phyloP scores from a whole-genome alignment of 1,140 invertebrate species.

The Plodia interpunctella region DNA sequence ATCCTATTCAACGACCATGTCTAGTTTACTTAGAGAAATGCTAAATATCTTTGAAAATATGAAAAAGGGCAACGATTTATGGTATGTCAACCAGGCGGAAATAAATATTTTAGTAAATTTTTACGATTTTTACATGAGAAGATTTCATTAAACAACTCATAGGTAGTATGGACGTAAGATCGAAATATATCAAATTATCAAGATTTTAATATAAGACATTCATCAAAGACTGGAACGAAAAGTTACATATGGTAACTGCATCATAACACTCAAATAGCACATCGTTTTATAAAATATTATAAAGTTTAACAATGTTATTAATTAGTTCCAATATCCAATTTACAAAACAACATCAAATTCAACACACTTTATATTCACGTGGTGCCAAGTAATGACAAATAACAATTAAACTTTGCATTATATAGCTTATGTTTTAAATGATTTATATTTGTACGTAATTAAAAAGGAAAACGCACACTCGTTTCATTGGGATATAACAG shows the following conservation, averaged over 20 bases:
- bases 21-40: neutral
- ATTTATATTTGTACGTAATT: slow-evolving; percentile 8
- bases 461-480: neutral
- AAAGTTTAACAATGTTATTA: slow-evolving; percentile 4
- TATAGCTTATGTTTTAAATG: neutral
- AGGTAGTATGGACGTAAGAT: too few species aligned
- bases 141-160: too few species aligned
- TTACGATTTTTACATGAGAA: too few species aligned
- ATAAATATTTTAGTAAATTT: neutral
- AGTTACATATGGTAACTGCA: slow-evolving; percentile 25
- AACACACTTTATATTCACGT: neutral
- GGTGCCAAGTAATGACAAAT: neutral
- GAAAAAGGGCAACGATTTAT: neutral
- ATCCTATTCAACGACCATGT: neutral
- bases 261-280: slow-evolving; percentile 17
- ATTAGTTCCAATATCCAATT: neutral
- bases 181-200: too few species aligned
- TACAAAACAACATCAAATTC: neutral
- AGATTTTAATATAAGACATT: slow-evolving; percentile 16
- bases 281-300: slow-evolving; percentile 14
- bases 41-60: neutral
- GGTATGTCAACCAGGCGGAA: neutral
- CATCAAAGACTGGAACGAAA: slow-evolving; percentile 24
- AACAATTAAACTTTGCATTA: neutral
- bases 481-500: neutral